phyloP scores from a whole-genome alignment of 1,140 invertebrate genomes.

The Colletes gigas region DNA sequence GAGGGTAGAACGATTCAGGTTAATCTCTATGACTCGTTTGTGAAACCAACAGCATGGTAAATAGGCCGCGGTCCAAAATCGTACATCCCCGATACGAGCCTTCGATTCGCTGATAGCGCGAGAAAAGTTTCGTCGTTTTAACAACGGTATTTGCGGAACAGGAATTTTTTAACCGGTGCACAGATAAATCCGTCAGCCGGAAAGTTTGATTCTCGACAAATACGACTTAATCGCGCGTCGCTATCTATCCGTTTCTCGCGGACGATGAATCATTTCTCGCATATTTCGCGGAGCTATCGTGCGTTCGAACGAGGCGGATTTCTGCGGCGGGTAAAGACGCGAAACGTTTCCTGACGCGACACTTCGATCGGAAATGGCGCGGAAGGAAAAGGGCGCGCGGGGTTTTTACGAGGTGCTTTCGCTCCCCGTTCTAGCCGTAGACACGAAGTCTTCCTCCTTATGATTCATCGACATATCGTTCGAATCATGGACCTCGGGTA shows the following conservation, averaged over 20 bases:
- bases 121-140: too few relatives aligned
- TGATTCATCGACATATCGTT: slow-evolving; percentile 63
- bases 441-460: slow-evolving; percentile 22
- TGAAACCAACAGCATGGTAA: too few relatives aligned
- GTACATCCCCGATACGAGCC: too few relatives aligned
- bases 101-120: too few relatives aligned
- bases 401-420: slow-evolving; percentile 52
- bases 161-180: neutral
- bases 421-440: slow-evolving; percentile 12
- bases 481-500: slow-evolving; percentile 45
- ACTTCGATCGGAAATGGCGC: slow-evolving; percentile 66
- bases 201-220: slow-evolving; percentile 32
- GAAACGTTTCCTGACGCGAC: slow-evolving; percentile 64
- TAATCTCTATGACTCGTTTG: too few relatives aligned
- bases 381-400: slow-evolving; percentile 55
- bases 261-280: slow-evolving; percentile 55
- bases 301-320: neutral
- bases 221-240: slow-evolving; percentile 45
- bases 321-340: slow-evolving; percentile 14
- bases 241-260: slow-evolving; percentile 34
- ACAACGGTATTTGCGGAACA: neutral
- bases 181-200: neutral
- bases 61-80: too few relatives aligned
- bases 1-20: too few relatives aligned
- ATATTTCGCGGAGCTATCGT: slow-evolving; percentile 18